These are phyloP conservation scores for Aphis gossypii DNA, from an alignment of 1,140 invertebrate genomes.

Conservation along the genomic window DNA sequence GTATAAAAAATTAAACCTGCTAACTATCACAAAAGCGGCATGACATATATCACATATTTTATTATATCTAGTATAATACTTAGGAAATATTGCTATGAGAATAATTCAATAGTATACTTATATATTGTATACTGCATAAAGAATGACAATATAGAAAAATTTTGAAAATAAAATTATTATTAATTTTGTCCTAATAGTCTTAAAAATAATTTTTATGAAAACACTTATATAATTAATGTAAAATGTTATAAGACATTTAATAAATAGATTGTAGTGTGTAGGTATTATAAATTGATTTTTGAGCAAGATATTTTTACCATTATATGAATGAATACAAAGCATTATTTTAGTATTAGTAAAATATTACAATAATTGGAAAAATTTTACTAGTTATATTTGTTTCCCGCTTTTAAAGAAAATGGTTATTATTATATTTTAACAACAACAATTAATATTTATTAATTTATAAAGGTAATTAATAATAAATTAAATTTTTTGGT, in stretches of 20 bases:
- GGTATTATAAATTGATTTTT: no score
- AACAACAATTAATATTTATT: no score
- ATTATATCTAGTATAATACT: background rate
- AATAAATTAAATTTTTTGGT: no score
- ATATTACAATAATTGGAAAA: background rate
- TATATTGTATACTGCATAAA: background rate
- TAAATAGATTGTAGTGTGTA: no score
- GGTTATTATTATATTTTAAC: no score
- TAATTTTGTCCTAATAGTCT: no score
- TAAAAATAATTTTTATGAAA: no score
- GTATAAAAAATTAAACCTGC: background rate
- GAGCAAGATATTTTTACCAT: background rate
- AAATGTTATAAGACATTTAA: no score
- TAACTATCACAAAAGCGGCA: background rate
- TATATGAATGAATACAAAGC: background rate
- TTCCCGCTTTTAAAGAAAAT: no score
- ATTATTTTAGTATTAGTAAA: background rate
- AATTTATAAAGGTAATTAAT: no score
- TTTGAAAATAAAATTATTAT: background rate
- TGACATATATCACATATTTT: background rate
- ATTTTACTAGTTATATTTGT: background rate
- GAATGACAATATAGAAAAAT: background rate
- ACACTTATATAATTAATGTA: no score
- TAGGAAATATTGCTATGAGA: background rate
- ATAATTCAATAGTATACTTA: background rate